Base-by-base conservation (phyloP, 1,140 invertebrate genomes). In the Cotesia vestalis region DNA sequence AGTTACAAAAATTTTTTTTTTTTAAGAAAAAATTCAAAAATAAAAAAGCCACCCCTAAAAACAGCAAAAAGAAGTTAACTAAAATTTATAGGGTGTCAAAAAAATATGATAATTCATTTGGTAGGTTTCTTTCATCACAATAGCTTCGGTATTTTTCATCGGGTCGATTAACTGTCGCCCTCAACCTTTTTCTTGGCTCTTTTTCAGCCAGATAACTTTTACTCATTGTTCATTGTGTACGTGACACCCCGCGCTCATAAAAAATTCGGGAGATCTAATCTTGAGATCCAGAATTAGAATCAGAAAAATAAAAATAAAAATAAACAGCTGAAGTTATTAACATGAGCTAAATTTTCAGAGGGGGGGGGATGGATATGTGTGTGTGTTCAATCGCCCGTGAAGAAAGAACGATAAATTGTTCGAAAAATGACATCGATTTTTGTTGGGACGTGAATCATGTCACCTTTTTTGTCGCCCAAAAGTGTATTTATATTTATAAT, bases 351-450 rank as follows among this genome's bases (percentile, higher is more conserved):
- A 27, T 27, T 27, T 70, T 46, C 67, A 35, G 53, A 40, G 20
- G 8, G 40, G n/a, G n/a, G n/a, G 11, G 6, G 40, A 17, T 17
- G 17, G 17, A 17, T 17, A 46, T 2, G 5, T 59, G 11, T 53
- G 59, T 66, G 35, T 38, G 59, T 46, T 66, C 59, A 71, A 71
- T 71, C 69, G 69, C 55, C 51, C 62, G 69, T 71, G 69, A 71
- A 71, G 6, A 71, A 53, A 51, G 52, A 62, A 62, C 66, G 35
- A 73, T 73, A 70, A 73, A 73, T 69, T 73, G 70, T 51, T 27
- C 14, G 38, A 52, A 36, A 71, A 63, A 66, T 71, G 51, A 51
- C 62, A 71, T 66, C 36, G 60, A 71, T 71, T 71, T 71, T 59
- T 64, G 5, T 40, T 14, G 1, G 35, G 5, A 34, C n/a, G 12